Percentiles rank a stretch among this genome's conserved stretches.
Evolutionary conservation across 2,888 invertebrate genomes (phyloP).

Genomic region (Cryptus armator): DNA sequence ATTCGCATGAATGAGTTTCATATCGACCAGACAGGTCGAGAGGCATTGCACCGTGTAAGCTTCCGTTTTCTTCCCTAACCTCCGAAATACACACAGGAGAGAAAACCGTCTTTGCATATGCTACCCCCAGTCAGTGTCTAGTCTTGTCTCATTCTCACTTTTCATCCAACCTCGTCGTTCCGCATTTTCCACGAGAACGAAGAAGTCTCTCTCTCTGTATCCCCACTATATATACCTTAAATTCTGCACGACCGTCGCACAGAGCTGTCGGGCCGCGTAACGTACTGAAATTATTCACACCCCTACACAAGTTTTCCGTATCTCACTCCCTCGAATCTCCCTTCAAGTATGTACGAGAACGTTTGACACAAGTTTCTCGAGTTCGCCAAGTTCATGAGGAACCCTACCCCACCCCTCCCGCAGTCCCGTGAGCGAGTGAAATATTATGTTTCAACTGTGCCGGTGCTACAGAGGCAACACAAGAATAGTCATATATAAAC

Average conservation of each 20-base stretch:
- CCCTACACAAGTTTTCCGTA: constrained; percentile 49
- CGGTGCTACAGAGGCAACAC: neutral
- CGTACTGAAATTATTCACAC: constrained; percentile 63
- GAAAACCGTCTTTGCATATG: neutral
- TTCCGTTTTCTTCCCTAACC: constrained; percentile 29
- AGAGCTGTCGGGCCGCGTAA: constrained; percentile 31
- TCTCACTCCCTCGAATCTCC: constrained; percentile 12
- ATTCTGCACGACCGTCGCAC: constrained; percentile 34
- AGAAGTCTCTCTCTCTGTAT: constrained; percentile 11
- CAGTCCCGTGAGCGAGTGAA: neutral
- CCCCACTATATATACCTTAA: neutral
- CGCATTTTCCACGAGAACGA: constrained; percentile 20
- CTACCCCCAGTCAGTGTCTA: neutral
- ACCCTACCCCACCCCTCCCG: too few species aligned
- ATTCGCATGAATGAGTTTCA: constrained; percentile 45
- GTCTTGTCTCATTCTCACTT: neutral
- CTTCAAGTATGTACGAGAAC: neutral
- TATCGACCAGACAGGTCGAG: constrained; percentile 42
- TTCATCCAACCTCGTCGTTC: neutral
- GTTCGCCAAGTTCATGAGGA: constrained; percentile 8
- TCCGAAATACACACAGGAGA: constrained; percentile 1
- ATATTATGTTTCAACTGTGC: constrained; percentile 5
- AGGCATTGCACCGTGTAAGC: constrained; percentile 36
- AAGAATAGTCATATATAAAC: neutral
- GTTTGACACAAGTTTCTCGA: constrained; percentile 23